A percentile compares a stretch with the other conserved stretches of the same genome.
Evolutionary conservation across 64 coral and sea anemone species (phyloP).

Genomic region (Stichodactyla helianthus): DNA sequence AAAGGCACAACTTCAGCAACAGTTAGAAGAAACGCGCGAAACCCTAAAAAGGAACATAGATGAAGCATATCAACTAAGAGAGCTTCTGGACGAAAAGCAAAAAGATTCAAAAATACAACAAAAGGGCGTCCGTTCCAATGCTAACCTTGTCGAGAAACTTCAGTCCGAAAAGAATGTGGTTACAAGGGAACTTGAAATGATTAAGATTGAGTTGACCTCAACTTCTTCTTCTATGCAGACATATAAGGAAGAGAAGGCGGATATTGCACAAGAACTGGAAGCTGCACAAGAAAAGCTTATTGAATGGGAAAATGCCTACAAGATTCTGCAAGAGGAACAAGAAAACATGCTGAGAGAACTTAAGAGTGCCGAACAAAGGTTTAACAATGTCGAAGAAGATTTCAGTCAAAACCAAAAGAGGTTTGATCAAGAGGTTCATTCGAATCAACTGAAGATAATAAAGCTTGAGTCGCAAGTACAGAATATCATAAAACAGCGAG

Average conservation of each 20-base stretch:
- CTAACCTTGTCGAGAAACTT: conserved; percentile 55
- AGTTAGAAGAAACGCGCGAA: conserved; percentile 48
- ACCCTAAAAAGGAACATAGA: conserved; percentile 34
- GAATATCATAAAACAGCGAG: conserved; percentile 73
- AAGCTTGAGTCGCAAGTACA: conserved; percentile 91
- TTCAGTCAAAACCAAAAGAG: conserved; percentile 51
- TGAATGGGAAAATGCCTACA: conserved; percentile 73
- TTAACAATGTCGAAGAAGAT: conserved; percentile 53
- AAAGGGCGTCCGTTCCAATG: conserved; percentile 57
- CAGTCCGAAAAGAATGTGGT: conserved; percentile 56
- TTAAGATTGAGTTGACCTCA: conserved; percentile 46
- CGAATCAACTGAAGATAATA: conserved; percentile 61
- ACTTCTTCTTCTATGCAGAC: conserved; percentile 39
- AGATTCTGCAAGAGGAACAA: conserved; percentile 68
- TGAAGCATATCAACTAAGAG: conserved; percentile 37
- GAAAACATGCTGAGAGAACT: conserved; percentile 59
- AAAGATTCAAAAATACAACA: conserved; percentile 17
- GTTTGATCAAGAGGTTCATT: conserved; percentile 57
- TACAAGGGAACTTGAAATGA: conserved; percentile 55
- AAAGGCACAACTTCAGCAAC: conserved; percentile 51
- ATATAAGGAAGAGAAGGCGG: conserved; percentile 53
- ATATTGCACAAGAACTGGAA: conserved; percentile 50
- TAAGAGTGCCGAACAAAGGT: conserved; percentile 32
- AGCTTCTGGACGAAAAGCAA: conserved; percentile 50
- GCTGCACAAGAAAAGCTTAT: conserved; percentile 45